A percentile compares a stretch with the other conserved stretches of the same genome.
Conservation (phyloP, 2,888 invertebrate species). For the Drepana falcataria region DNA sequence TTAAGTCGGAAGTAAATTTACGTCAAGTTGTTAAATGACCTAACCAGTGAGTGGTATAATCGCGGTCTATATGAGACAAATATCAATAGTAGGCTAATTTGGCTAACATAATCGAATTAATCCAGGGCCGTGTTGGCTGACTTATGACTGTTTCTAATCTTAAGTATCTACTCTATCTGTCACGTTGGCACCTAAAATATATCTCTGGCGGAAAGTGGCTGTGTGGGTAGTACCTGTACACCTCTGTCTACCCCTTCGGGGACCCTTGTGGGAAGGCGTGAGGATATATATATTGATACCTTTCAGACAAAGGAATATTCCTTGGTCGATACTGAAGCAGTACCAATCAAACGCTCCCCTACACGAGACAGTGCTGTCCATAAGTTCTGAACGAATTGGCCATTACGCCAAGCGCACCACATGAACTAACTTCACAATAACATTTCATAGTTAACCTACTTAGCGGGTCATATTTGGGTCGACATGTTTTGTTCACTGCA, state of each 20-base stretch:
- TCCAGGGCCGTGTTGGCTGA: too few species aligned
- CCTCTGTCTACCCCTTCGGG: too few species aligned
- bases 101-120: too few species aligned
- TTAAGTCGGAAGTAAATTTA: not conserved
- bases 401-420: slow-evolving; percentile 40
- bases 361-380: slow-evolving; percentile 36
- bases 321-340: not conserved
- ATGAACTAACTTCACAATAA: slow-evolving; percentile 36
- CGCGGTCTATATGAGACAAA: not conserved
- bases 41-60: not conserved
- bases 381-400: slow-evolving; percentile 56
- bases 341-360: slow-evolving; percentile 7
- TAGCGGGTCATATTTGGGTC: slow-evolving; percentile 19
- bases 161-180: too few species aligned
- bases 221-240: too few species aligned
- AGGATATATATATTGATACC: too few species aligned
- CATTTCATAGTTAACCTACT: slow-evolving; percentile 56
- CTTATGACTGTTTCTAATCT: too few species aligned
- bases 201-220: too few species aligned
- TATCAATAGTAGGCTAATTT: too few species aligned
- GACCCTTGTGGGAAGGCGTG: too few species aligned
- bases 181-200: too few species aligned
- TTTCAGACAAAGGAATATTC: too few species aligned
- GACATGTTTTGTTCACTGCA: not conserved
- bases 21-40: not conserved